Percentiles rank a stretch among this genome's conserved stretches.
These are phyloP conservation scores for Nylanderia fulva DNA, from an alignment of 1,140 invertebrate genomes.

Conservation along the genomic window DNA sequence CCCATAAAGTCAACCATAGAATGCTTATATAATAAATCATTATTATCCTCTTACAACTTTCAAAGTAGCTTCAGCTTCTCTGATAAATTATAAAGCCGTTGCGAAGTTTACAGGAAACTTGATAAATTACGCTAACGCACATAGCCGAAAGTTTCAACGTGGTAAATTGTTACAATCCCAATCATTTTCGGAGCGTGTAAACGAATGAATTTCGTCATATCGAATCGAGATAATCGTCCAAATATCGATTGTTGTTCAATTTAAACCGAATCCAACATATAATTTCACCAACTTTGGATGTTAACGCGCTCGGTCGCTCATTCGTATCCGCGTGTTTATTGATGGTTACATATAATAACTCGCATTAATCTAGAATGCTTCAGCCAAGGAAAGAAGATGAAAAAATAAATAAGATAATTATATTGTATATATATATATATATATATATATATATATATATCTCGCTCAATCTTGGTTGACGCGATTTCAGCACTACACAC, in stretches of 20 bases:
- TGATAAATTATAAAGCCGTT: constrained; percentile 47
- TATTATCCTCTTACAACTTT: constrained; percentile 60
- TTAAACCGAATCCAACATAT: constrained; percentile 32
- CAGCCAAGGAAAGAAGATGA: not conserved
- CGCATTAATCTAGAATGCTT: not conserved
- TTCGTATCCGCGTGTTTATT: not conserved
- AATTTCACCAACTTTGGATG: constrained; percentile 23
- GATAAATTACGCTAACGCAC: constrained; percentile 39
- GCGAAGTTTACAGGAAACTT: constrained; percentile 35
- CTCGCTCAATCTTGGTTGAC: not conserved
- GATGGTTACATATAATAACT: not conserved
- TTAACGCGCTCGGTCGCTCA: not conserved
- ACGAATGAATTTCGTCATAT: constrained; percentile 17
- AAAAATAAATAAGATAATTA: constrained; percentile 70
- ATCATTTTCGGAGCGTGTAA: constrained; percentile 17
- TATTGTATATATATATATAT: too few relatives aligned
- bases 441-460: too few relatives aligned
- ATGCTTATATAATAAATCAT: constrained; percentile 63
- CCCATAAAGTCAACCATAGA: constrained; percentile 41
- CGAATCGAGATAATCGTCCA: not conserved
- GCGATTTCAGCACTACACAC: not conserved
- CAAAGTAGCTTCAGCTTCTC: not conserved
- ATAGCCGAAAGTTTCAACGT: constrained; percentile 47
- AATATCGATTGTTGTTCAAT: constrained; percentile 23
- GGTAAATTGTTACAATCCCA: constrained; percentile 3